These are phyloP conservation scores for Syndactyla subalaris DNA, from an alignment of 2,797 vertebrate genomes.

Conservation along the genomic window DNA sequence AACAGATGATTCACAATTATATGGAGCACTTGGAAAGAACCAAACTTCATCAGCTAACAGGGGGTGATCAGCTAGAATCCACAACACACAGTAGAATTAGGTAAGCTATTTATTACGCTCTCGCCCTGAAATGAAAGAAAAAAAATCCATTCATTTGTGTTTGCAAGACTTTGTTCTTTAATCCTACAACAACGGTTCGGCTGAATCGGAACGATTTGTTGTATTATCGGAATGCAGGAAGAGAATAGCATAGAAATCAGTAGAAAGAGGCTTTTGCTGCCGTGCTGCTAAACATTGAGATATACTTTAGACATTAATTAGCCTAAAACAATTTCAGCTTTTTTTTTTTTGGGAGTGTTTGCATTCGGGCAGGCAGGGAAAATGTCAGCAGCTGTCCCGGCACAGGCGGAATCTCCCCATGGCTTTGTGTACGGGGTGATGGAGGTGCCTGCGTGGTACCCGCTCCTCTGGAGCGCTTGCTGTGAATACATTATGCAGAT, in stretches of 20 bases:
- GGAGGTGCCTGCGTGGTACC: constrained; percentile 18
- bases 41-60: constrained; percentile 89
- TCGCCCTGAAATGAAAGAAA: constrained; percentile 60
- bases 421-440: not conserved
- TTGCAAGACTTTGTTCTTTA: constrained; percentile 69
- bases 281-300: not conserved
- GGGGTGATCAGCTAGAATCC: constrained; percentile 85
- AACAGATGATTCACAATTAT: constrained; percentile 99
- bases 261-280: constrained; percentile 29
- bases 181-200: constrained; percentile 69
- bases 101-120: constrained; percentile 80
- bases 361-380: not conserved
- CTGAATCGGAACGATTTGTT: constrained; percentile 63
- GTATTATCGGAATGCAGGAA: constrained; percentile 64
- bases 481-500: constrained; percentile 75
- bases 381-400: not conserved
- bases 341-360: not conserved
- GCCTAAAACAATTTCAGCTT: not conserved
- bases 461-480: not conserved
- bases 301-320: not conserved
- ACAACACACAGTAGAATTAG: constrained; percentile 80
- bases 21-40: constrained; percentile 98
- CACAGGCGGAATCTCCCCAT: not conserved
- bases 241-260: constrained; percentile 44
- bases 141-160: constrained; percentile 52